Evolutionary conservation across 2,888 invertebrate species (phyloP), one percentile per base, ranked within the genome.

Genomic region (Rhingia rostrata): DNA sequence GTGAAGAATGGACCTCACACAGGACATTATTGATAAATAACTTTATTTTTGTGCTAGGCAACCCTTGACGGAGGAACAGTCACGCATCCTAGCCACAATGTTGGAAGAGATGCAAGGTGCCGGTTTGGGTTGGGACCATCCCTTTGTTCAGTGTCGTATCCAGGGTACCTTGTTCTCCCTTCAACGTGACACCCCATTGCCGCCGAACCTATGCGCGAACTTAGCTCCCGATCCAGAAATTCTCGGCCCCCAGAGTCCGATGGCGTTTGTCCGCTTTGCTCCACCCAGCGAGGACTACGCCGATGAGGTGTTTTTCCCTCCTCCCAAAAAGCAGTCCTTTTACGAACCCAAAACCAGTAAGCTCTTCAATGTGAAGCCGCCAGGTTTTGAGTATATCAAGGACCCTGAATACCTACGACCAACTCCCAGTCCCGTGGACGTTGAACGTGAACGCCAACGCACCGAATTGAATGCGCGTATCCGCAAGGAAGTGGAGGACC

Each of bases 291-390:
- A 95, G 88, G 94, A 95, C 86, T 96, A 94, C 89, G 95, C 96
- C n/a, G 96, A 96, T 88, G 96, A 96, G 92, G 93, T 96, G 12
- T 96, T 95, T 90, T 95, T 93, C 90, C 96, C 96, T 32, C 95
- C 96, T 70, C 88, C 93, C 78, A 91, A 92, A 54, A 92, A 93
- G 66, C 67, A 80, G 14, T 0, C 54, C 5, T 66, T 47, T 9
- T 73, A 32, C 14, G 70, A 70, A 6, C 37, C 41, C 30, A 73
- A 32, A 4, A 14, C 4, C 6, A 53, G 47, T 3, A 30, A 35
- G 9, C 9, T 33, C 6, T 66, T 54, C 22, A 45, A 37, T 5
- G 4, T 43, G 4, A 70, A 30, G 32, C n/a, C 53, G 7, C 45
- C 61, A 3, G 56, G 69, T 12, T 69, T 33, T 37, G 67, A 60